Percentiles rank a stretch among this genome's conserved stretches.
Evolutionary conservation across 2,113 vertebrate genomes (phyloP).

Genomic region (Sorex fumeus): DNA sequence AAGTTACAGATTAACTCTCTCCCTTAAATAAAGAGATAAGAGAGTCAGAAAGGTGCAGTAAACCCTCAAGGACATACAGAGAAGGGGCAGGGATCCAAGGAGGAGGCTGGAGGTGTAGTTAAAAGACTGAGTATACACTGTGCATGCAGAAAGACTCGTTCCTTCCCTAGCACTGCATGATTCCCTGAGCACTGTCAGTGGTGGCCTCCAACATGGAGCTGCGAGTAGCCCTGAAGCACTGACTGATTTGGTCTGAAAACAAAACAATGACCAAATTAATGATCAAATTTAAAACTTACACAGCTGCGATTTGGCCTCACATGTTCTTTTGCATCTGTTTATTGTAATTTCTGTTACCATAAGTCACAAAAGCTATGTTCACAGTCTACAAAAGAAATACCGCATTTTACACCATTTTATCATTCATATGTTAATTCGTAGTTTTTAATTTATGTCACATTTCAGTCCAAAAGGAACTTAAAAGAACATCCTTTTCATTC

Average conservation of each 20-base stretch:
- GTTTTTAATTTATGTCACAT: constrained; percentile 26
- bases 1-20: neutral
- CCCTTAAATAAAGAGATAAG: neutral
- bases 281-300: neutral
- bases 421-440: constrained; percentile 1
- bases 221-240: no score
- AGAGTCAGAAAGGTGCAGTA: neutral
- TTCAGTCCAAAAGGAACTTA: neutral
- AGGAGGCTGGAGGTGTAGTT: neutral
- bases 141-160: no score
- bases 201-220: no score
- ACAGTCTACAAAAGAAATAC: neutral
- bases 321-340: neutral
- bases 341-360: constrained; percentile 20
- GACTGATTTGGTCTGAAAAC: no score
- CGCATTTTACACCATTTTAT: neutral
- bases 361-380: neutral
- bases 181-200: no score
- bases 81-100: neutral
- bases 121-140: no score
- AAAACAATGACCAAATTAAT: no score
- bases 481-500: neutral
- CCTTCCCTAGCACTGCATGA: no score
- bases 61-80: neutral
- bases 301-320: neutral